A percentile compares a stretch with the other conserved stretches of the same genome.
Evolutionary conservation across 2,888 invertebrate species (phyloP).

Genomic region (Cosmia trapezina): DNA sequence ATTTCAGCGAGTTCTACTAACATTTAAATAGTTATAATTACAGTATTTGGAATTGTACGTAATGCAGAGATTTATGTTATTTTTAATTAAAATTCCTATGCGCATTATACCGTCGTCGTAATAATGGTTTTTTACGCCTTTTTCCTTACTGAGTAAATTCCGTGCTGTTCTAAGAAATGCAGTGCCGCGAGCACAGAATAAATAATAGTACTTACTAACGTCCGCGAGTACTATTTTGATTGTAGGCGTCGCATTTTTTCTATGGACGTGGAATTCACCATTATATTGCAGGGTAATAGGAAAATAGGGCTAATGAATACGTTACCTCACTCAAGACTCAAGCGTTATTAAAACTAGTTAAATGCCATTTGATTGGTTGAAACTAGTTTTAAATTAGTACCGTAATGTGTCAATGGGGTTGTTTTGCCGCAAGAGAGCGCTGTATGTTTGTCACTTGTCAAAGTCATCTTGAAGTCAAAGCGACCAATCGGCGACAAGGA

Average conservation of each 20-base stretch:
- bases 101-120: constrained; percentile 11
- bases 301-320: background rate
- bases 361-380: too few relatives aligned
- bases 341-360: too few relatives aligned
- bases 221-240: constrained; percentile 17
- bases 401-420: too few relatives aligned
- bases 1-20: background rate
- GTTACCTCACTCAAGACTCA: background rate
- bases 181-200: background rate
- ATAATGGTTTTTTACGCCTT: constrained; percentile 29
- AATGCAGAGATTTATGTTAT: constrained; percentile 29
- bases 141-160: constrained; percentile 51
- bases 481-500: too few relatives aligned
- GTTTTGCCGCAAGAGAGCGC: too few relatives aligned
- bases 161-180: constrained; percentile 42
- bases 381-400: too few relatives aligned
- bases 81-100: constrained; percentile 50
- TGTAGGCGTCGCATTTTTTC: constrained; percentile 29
- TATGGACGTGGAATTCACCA: constrained; percentile 11
- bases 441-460: too few relatives aligned
- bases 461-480: too few relatives aligned
- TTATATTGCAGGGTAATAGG: constrained; percentile 14
- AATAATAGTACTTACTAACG: too few relatives aligned
- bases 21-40: constrained; percentile 22
- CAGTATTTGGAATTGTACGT: constrained; percentile 1